Evolutionary conservation across 1,140 invertebrate genomes (phyloP).

Genomic region (Streblospio benedicti): DNA sequence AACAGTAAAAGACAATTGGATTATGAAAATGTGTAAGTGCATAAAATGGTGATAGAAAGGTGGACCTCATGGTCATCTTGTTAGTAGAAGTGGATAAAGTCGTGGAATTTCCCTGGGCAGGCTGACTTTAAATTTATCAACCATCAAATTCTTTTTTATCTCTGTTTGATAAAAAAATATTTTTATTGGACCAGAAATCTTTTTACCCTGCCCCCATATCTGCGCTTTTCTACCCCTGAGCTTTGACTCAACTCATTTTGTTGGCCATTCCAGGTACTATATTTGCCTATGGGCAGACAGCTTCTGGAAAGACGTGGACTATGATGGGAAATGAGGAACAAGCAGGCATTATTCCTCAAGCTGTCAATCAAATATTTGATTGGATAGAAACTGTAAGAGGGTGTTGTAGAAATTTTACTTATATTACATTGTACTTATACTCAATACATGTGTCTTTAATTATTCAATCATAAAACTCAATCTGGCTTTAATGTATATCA

Average conservation of each 20-base stretch:
- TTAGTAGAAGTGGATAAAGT: no score
- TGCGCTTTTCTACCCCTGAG: background rate
- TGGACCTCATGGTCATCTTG: no score
- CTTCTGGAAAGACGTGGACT: conserved; percentile 98
- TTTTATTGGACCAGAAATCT: background rate
- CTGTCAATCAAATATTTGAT: conserved; percentile 98
- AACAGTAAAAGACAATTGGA: no score
- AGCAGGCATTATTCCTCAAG: conserved; percentile 96
- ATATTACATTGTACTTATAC: background rate
- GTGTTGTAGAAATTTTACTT: background rate
- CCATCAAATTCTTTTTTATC: no score
- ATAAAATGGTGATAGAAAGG: no score
- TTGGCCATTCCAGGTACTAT: conserved; percentile 58
- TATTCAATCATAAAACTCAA: no score
- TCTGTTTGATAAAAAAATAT: background rate
- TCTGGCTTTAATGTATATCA: no score
- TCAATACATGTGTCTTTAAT: no score
- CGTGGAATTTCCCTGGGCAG: no score
- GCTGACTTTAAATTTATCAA: no score
- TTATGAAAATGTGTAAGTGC: no score
- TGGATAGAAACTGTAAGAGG: conserved; percentile 69
- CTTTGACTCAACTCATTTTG: conserved; percentile 34
- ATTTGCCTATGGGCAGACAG: conserved; percentile 99
- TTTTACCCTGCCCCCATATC: background rate
- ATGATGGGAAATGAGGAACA: conserved; percentile 99